Evolutionary conservation across 2,797 vertebrate genomes (phyloP), one percentile per base, ranked within the genome.

Genomic region (Phoebastria nigripes): DNA sequence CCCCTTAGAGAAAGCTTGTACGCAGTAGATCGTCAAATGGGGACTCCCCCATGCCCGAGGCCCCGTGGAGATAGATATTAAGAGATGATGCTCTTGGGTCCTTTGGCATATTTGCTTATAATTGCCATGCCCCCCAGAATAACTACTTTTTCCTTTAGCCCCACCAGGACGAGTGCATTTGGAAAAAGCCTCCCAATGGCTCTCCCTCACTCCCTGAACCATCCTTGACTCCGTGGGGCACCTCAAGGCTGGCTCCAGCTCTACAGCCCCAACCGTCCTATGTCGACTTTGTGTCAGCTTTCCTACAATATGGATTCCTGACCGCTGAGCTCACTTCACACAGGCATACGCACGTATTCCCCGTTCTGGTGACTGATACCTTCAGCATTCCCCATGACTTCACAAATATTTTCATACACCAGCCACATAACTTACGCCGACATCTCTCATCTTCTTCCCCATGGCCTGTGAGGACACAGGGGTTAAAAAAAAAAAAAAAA

Each of bases 341-440:
- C 59, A 65, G 69, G 74, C 84, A 58, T 65, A 58, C 51, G 76
- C 89, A 74, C 6, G 46, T 80, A 82, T 80, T 89, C 67, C 71
- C 56, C 3, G 1, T 82, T 74, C 84, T 80, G 78, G 86, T 90
- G 88, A 80, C 81, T 74, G 86, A 70, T 70, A 84, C 37, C 37
- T 79, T 89, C 81, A 95, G 78, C 78, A 95, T 71, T 87, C 63
- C 55, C 83, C 52, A 4, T 66, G 70, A 56, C 62, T 96, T 92
- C 78, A 65, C n/a, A 87, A 84, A 69, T 70, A 66, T 28, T 93
- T 82, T 93, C 71, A 71, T 51, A 67, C 15, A 18, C 5, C 44
- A 78, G 47, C 56, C 11, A 54, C n/a, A 15, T 33, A 89, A 74
- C 83, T 81, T 66, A 78, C 18, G 46, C 51, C 8, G 16, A 13